phyloP scores from a whole-genome alignment of 2,797 vertebrate species.

The Lepidocolaptes lacrymiger region DNA sequence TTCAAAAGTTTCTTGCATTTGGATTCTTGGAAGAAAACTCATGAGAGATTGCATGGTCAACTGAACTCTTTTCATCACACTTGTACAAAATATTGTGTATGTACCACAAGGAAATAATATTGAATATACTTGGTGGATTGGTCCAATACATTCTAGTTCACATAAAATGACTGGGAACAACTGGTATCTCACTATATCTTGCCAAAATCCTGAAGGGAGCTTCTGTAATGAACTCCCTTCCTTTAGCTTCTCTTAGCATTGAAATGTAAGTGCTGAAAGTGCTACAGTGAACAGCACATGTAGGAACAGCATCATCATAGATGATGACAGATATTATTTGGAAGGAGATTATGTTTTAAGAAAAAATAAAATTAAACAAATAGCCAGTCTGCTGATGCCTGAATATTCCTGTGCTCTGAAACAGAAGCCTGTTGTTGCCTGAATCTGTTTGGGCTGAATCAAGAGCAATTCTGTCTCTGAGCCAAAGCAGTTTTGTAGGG shows the following conservation, averaged over 20 bases:
- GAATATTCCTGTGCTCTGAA: neutral
- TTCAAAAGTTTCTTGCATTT: neutral
- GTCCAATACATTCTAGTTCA: neutral
- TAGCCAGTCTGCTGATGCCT: neutral
- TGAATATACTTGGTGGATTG: neutral
- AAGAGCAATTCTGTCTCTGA: neutral
- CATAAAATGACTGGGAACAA: constrained; percentile 3
- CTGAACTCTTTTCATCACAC: neutral
- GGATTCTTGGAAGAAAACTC: neutral
- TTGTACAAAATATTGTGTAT: neutral
- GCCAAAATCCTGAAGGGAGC: constrained; percentile 37
- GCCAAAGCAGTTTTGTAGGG: neutral
- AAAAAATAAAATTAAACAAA: constrained; percentile 18
- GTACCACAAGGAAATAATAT: neutral
- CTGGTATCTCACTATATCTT: neutral
- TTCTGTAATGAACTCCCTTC: neutral
- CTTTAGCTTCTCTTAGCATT: constrained; percentile 2
- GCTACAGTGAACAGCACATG: neutral
- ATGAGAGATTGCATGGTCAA: neutral
- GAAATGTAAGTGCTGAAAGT: neutral
- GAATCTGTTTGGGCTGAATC: neutral
- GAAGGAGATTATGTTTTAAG: neutral
- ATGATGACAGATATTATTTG: neutral
- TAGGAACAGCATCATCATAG: neutral
- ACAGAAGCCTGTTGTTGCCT: neutral